A percentile compares a stretch with the other conserved stretches of the same genome.
These are phyloP conservation scores for Planococcus citri DNA, from an alignment of 1,140 invertebrate genomes.

Conservation along the genomic window DNA sequence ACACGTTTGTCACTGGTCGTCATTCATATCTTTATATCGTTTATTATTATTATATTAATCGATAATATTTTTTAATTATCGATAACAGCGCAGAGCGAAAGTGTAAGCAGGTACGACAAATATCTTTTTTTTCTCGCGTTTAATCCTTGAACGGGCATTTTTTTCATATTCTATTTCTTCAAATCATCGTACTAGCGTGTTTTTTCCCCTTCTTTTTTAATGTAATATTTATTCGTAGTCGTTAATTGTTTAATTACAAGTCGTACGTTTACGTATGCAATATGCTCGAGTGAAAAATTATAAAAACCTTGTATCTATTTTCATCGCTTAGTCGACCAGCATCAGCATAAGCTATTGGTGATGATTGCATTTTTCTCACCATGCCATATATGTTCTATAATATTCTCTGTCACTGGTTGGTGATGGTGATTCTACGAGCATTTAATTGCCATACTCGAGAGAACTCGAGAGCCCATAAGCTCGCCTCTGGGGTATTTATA, in stretches of 20 bases:
- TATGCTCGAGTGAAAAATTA: background rate
- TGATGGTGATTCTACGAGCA: background rate
- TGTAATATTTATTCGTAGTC: background rate
- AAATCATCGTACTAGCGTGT: too few relatives aligned
- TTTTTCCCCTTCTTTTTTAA: too few relatives aligned
- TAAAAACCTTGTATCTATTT: background rate
- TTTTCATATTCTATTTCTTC: too few relatives aligned
- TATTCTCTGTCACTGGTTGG: too few relatives aligned
- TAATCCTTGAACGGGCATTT: background rate
- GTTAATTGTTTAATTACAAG: conserved; percentile 6
- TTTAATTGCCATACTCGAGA: too few relatives aligned
- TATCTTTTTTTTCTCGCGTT: too few relatives aligned
- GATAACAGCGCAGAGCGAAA: background rate
- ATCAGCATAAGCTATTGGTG: background rate
- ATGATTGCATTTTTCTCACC: conserved; percentile 1
- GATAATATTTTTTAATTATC: background rate
- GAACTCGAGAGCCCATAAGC: too few relatives aligned
- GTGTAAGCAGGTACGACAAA: too few relatives aligned
- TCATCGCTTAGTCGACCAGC: too few relatives aligned
- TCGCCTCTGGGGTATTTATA: background rate
- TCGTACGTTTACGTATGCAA: background rate
- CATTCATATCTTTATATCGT: too few relatives aligned
- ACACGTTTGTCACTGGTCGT: background rate
- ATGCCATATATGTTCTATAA: background rate
- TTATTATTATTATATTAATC: too few relatives aligned